Percentiles rank a stretch among this genome's conserved stretches.
Evolutionary conservation across 2,113 vertebrate genomes (phyloP).

Genomic region (Grammomys dolichurus): DNA sequence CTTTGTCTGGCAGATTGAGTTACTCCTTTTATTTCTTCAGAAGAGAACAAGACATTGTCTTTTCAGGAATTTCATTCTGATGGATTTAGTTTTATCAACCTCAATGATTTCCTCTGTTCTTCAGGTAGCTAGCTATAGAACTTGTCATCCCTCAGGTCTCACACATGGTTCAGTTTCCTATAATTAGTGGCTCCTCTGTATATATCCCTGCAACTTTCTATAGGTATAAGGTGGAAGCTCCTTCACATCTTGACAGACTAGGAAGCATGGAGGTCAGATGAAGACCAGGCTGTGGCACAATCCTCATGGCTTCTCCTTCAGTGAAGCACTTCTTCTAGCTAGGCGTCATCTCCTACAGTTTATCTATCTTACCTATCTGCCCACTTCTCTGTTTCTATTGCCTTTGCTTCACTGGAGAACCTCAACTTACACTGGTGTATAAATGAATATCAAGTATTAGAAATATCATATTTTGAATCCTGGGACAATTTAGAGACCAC

Average conservation of each 20-base stretch:
- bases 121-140: background rate
- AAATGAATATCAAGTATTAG: background rate
- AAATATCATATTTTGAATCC: background rate
- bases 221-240: background rate
- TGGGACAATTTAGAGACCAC: background rate
- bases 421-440: background rate
- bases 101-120: background rate
- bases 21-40: background rate
- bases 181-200: background rate
- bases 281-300: background rate
- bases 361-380: background rate
- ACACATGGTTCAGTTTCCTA: background rate
- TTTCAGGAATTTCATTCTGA: background rate
- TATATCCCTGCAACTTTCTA: background rate
- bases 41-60: background rate
- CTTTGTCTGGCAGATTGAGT: background rate
- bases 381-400: background rate
- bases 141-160: background rate
- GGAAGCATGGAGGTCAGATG: background rate
- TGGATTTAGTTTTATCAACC: background rate
- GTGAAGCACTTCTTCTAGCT: background rate
- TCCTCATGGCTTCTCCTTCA: no score
- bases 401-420: background rate
- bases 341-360: background rate
- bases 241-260: background rate